Conservation (phyloP, 2,888 invertebrate species). For the Apomyelois bistriatella region DNA sequence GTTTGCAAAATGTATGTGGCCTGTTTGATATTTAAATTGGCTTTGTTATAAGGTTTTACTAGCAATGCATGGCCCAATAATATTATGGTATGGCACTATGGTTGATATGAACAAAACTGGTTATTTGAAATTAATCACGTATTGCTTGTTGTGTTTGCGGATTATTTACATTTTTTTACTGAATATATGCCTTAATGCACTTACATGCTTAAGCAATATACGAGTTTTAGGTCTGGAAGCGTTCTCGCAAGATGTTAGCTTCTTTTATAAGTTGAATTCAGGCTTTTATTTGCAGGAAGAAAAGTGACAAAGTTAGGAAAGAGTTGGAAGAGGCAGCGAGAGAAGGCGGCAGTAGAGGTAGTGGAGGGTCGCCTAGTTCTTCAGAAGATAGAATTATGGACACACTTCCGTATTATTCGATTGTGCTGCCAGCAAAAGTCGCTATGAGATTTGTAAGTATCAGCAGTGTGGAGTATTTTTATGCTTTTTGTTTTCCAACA, state of each 20-base stretch:
- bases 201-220: too few species aligned
- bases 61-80: too few species aligned
- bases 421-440: slow-evolving; percentile 83
- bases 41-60: too few species aligned
- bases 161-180: too few species aligned
- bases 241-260: neutral
- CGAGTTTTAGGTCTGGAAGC: neutral
- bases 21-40: too few species aligned
- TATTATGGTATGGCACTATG: too few species aligned
- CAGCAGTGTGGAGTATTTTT: neutral
- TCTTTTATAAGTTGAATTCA: slow-evolving; percentile 3
- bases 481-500: too few species aligned
- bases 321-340: slow-evolving; percentile 95
- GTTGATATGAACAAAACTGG: too few species aligned
- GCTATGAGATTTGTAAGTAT: slow-evolving; percentile 86
- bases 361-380: slow-evolving; percentile 57
- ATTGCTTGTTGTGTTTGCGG: too few species aligned
- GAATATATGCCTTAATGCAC: too few species aligned
- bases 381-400: slow-evolving; percentile 63
- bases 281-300: slow-evolving; percentile 83
- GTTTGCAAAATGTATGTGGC: too few species aligned
- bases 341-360: slow-evolving; percentile 80
- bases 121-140: too few species aligned
- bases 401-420: slow-evolving; percentile 65
- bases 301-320: slow-evolving; percentile 91